Evolutionary conservation across 2,888 invertebrate species (phyloP).

Genomic region (Zhuqinia jingwanae): DNA sequence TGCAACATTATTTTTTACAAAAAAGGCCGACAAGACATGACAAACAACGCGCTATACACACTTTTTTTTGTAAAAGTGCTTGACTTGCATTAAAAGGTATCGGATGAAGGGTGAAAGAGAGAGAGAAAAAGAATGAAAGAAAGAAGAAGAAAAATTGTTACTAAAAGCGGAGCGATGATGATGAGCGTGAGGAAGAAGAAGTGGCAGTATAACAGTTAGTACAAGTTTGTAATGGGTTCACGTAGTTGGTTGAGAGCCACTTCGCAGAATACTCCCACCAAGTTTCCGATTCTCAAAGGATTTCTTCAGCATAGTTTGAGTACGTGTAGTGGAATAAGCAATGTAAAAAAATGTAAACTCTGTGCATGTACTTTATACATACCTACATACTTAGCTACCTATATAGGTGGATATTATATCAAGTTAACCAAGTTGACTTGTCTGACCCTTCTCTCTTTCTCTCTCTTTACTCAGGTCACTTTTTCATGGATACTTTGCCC

Average conservation of each 20-base stretch:
- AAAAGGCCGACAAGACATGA: constrained; percentile 24
- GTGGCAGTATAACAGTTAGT: background rate
- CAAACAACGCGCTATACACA: no score
- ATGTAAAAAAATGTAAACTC: no score
- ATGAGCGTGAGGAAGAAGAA: background rate
- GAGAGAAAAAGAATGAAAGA: background rate
- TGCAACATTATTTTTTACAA: background rate
- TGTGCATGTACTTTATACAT: no score
- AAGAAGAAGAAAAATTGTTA: constrained; percentile 1
- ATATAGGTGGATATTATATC: background rate
- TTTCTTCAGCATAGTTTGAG: background rate
- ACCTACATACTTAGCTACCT: no score
- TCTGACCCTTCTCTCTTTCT: background rate
- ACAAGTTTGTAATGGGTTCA: constrained; percentile 54
- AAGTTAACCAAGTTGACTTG: background rate
- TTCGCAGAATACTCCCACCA: constrained; percentile 39
- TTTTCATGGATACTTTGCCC: background rate
- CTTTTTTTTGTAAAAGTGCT: constrained; percentile 20
- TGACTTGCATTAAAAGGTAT: constrained; percentile 34
- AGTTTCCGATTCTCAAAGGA: constrained; percentile 35
- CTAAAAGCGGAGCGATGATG: constrained; percentile 1
- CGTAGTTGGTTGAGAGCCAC: constrained; percentile 49
- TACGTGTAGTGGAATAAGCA: no score
- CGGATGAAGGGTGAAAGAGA: background rate
- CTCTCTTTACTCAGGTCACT: background rate